Conservation (phyloP, 2,888 invertebrate species). For the Lagria hirta region DNA sequence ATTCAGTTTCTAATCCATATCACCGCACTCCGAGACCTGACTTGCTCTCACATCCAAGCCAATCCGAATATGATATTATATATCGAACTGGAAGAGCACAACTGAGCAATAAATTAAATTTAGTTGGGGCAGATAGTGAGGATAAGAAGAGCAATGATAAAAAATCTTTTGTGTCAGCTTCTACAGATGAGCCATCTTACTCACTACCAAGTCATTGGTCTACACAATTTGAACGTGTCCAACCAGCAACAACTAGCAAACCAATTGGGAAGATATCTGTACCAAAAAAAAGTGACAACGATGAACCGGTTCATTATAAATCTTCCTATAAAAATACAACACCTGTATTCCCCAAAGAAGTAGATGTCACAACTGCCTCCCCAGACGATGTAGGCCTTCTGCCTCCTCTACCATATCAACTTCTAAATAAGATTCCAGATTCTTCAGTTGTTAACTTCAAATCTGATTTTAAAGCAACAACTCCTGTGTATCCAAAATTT, state of each 20-base stretch:
- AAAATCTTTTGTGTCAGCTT: constrained; percentile 53
- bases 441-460: constrained; percentile 28
- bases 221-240: constrained; percentile 49
- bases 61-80: constrained; percentile 44
- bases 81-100: constrained; percentile 37
- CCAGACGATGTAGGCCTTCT: constrained; percentile 19
- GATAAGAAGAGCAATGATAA: too few relatives aligned
- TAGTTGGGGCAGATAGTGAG: constrained; percentile 56
- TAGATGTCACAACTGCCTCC: constrained; percentile 14
- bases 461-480: constrained; percentile 28
- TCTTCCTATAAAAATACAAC: constrained; percentile 38
- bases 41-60: constrained; percentile 60
- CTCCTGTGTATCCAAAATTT: constrained; percentile 24
- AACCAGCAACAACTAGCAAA: constrained; percentile 21
- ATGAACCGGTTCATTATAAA: constrained; percentile 31
- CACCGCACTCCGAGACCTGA: constrained; percentile 70
- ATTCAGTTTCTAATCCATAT: constrained; percentile 63
- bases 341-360: constrained; percentile 35
- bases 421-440: too few relatives aligned
- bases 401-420: constrained; percentile 15
- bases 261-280: constrained; percentile 5
- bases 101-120: constrained; percentile 41
- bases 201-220: constrained; percentile 61
- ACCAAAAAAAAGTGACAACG: constrained; percentile 9
- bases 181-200: constrained; percentile 55